Percentiles rank a stretch among this genome's conserved stretches.
Conservation (phyloP, 2,113 vertebrate species). For the Melanocharis versteri region DNA sequence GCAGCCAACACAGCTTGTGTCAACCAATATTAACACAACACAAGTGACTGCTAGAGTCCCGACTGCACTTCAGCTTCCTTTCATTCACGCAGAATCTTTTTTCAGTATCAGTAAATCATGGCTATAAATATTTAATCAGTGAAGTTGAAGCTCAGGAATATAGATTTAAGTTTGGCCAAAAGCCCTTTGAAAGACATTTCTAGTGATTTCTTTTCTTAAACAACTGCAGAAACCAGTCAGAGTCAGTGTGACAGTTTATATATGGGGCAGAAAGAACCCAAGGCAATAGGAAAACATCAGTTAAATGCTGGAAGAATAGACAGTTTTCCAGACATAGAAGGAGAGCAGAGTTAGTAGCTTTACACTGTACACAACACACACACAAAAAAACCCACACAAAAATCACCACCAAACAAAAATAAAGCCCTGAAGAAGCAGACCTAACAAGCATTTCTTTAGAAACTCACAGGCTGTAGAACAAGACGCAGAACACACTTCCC, state of each 20-base stretch:
- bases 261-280: not conserved
- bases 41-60: rapidly evolving
- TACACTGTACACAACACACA: not conserved
- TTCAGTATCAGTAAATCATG: not conserved
- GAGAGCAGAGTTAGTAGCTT: not conserved
- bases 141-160: not conserved
- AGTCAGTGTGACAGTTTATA: rapidly evolving
- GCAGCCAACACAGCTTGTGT: not conserved
- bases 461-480: not conserved
- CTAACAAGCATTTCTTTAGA: not conserved
- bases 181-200: not conserved
- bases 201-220: not conserved
- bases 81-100: not conserved
- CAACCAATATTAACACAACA: not conserved
- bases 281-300: not conserved
- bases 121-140: not conserved
- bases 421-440: not conserved
- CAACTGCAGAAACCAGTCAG: not conserved
- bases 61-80: not conserved
- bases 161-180: not conserved
- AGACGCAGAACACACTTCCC: not conserved
- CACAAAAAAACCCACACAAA: not conserved
- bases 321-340: not conserved
- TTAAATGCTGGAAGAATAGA: not conserved
- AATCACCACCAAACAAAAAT: not conserved